Base-by-base conservation (phyloP, 2,888 invertebrate species). In the Drosophila pullipes region DNA sequence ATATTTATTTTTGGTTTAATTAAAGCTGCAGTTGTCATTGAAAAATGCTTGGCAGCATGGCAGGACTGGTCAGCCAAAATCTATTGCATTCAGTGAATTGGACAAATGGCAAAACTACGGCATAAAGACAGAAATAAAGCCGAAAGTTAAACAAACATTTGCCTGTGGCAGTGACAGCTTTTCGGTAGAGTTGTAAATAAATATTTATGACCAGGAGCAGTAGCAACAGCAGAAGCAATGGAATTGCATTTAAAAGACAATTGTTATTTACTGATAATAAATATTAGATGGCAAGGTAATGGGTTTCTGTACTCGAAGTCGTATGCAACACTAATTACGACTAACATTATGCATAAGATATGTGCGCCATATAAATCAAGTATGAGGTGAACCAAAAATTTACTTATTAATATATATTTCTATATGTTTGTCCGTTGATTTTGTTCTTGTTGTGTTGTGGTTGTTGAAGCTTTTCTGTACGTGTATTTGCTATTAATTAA, bases 191-290 rank as follows among this genome's bases (percentile, higher is more conserved):
- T 75, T 90, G 88, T 85, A 85, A 90, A 90, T 85, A 85, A 85
- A 89, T 90, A 90, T 90, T 85, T 85, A 85, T 89, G 88, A 66
- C 81, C 85, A 49, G 60, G 25, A 59, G 78, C 33, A 47, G 41
- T 28, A 44, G 6, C 22, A 22, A 16, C 44, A 44, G 7, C 47
- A 47, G 33, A 47, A 62, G 67, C 41, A 81, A 52, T 69, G 65
- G 70, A 66, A 84, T 79, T 74, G 77, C 77, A 85, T 82, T 90
- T 80, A 77, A 87, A 71, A 85, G 90, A 85, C 90, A 89, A 89
- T 89, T 89, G 90, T 89, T 87, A 89, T 85, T 89, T 89, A 85
- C 90, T 77, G 88, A 89, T 85, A 85, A 85, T 85, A 85, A 85
- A 85, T 85, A 90, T 85, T 90, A 90, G 70, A 85, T 82, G 79